Base-by-base conservation (phyloP, 2,888 invertebrate species). In the Podabrus alpinus region DNA sequence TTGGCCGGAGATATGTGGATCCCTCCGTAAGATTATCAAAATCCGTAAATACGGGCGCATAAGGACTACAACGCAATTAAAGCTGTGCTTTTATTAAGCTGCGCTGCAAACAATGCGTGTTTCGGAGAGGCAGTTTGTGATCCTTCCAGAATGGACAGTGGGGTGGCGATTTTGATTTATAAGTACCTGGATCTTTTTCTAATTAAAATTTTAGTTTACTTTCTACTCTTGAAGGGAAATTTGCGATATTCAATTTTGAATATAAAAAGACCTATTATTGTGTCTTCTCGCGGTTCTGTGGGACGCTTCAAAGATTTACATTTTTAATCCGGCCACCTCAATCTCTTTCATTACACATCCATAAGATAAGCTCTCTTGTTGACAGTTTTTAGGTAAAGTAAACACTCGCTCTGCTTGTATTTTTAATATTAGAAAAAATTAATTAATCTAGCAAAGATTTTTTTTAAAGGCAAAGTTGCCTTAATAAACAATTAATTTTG, bases 1-100 rank as follows among this genome's bases (percentile, higher is more conserved):
- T 87, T 86, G 84, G 85, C 84, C 83, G 80, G 83, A 85, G 84
- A 85, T 85, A 86, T 84, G 84, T 84, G 84, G 82, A 84, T 84
- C 84, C 84, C 85, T 83, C 81, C 83, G 81, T 81, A 81, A 84
- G 84, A 84, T 85, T 82, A 83, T 72, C 75, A 76, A 59, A 76
- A 76, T 78, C 73, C 77, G 77, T 80, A 77, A 73, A 76, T 67
- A 66, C 72, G 70, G 62, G 71, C 74, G 79, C 21, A 75, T 82
- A 82, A 77, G 81, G 82, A 79, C 76, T 45, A 69, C 73, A 70
- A 71, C 78, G 84, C 86, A 86, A 86, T 86, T 86, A 86, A 86
- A 85, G 83, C 85, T 81, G 80, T 79, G 85, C 86, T 86, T 85
- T 84, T 83, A 85, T 85, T 86, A 85, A 85, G 86, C 86, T 82